These are phyloP conservation scores for Thunnus thynnus DNA, from an alignment of 2,113 vertebrate genomes.

Conservation along the genomic window DNA sequence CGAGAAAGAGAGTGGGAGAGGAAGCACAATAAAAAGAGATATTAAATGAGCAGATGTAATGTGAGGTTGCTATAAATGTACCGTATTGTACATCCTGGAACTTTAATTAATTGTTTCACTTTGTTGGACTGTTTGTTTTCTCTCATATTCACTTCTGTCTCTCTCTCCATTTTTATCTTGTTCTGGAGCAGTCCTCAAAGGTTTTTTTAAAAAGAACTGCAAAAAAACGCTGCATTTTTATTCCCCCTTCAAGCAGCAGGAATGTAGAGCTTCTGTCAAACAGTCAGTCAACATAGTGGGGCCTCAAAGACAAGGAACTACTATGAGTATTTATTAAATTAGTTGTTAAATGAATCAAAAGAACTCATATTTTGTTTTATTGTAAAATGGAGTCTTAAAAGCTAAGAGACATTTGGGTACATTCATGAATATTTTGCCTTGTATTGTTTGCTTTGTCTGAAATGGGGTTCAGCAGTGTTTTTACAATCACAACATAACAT, in stretches of 20 bases:
- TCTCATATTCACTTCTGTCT: neutral
- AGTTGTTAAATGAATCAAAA: neutral
- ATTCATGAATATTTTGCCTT: neutral
- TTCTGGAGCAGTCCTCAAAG: conserved; percentile 2
- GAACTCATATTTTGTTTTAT: conserved; percentile 1
- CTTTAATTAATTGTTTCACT: conserved; percentile 1
- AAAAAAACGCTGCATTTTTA: neutral
- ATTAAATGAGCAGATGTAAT: neutral
- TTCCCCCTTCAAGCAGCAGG: conserved; percentile 7
- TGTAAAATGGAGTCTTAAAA: neutral
- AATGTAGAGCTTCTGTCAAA: conserved; percentile 11
- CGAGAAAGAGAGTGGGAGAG: neutral
- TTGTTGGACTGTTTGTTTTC: conserved; percentile 9
- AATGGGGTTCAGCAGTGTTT: neutral
- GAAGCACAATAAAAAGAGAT: neutral
- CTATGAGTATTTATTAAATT: neutral
- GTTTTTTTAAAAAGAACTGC: neutral
- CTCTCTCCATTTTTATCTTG: conserved; percentile 14
- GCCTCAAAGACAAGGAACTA: conserved; percentile 7
- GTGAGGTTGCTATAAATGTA: neutral
- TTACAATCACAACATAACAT: neutral
- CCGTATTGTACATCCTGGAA: neutral
- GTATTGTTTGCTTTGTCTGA: neutral
- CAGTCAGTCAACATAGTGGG: conserved; percentile 2
- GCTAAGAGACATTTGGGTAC: neutral